Evolutionary conservation across 2,888 invertebrate species (phyloP), one percentile per base, ranked within the genome.

Genomic region (Apodemia mormo): DNA sequence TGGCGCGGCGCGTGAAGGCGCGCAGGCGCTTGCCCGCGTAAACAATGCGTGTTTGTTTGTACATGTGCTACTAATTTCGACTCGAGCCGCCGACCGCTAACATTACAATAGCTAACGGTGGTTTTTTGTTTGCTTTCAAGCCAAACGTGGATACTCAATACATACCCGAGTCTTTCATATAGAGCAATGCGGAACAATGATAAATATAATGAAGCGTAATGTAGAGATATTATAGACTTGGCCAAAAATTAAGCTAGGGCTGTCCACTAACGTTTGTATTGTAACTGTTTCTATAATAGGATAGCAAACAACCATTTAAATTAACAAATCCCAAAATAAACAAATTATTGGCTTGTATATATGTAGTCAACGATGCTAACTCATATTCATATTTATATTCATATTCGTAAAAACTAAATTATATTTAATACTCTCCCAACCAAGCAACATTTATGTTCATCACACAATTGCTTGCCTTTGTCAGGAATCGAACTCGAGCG

Each of bases 1-100:
- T 73, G 73, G 69, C 66, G 75, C 80, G 79, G 76, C 77, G 78
- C 76, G 76, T 49, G 49, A 75, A 76, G 79, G 75, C 76, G 72
- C 74, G 80, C 80, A 79, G 79, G 76, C 80, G 77, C 69, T 68
- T 68, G 76, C 78, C 45, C 81, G 77, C 81, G 86, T 91, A 91
- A 93, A 93, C 92, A 92, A 89, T 86, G 81, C 82, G 78, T 79
- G 87, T 86, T 88, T 91, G 90, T 91, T 92, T 91, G 84, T 87
- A 90, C 92, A 92, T 91, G 89, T 93, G 92, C 86, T 90, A 89
- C 92, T 92, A 92, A 92, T 89, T 93, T 84, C 88, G 91, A 90
- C 88, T 88, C 83, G 88, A 80, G 75, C 66, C 81, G 75, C 66
- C 81, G 87, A 81, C 87, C 87, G 87, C 86, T 84, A 82, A 82